A percentile compares a stretch with the other conserved stretches of the same genome.
Conservation (phyloP, 2,797 vertebrate species). For the Moxostoma hubbsi region DNA sequence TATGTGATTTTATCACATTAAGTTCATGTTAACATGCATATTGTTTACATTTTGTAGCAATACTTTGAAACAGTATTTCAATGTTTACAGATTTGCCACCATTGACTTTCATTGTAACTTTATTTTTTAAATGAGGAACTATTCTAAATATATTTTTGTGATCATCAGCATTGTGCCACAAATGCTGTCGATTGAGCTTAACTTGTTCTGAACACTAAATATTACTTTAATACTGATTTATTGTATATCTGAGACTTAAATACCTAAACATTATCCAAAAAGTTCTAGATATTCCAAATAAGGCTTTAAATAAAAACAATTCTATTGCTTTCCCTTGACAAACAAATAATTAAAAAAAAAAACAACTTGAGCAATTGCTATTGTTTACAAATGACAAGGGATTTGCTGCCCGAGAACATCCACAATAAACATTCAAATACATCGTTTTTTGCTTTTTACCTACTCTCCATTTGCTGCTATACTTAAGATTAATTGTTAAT, state of each 20-base stretch:
- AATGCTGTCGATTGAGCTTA: no score
- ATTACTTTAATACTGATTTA: background rate
- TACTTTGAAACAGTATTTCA: no score
- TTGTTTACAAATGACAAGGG: background rate
- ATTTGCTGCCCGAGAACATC: constrained; percentile 2
- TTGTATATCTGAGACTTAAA: background rate
- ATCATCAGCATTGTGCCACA: no score
- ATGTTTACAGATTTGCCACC: no score
- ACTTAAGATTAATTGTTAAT: background rate
- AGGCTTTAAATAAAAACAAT: background rate
- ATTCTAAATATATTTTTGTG: no score
- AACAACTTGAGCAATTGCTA: constrained; percentile 5
- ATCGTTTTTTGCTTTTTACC: background rate
- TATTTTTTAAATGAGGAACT: no score
- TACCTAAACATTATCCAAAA: background rate
- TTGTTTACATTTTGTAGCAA: no score
- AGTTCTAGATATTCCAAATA: no score
- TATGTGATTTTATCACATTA: no score
- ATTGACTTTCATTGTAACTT: no score
- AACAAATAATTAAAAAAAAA: background rate
- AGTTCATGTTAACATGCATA: no score
- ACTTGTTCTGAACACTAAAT: no score
- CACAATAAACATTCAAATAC: background rate
- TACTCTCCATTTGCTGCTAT: constrained; percentile 14
- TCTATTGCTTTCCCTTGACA: constrained; percentile 6